These are phyloP conservation scores for Brassicogethes aeneus DNA, from an alignment of 2,888 invertebrate genomes.

Conservation along the genomic window DNA sequence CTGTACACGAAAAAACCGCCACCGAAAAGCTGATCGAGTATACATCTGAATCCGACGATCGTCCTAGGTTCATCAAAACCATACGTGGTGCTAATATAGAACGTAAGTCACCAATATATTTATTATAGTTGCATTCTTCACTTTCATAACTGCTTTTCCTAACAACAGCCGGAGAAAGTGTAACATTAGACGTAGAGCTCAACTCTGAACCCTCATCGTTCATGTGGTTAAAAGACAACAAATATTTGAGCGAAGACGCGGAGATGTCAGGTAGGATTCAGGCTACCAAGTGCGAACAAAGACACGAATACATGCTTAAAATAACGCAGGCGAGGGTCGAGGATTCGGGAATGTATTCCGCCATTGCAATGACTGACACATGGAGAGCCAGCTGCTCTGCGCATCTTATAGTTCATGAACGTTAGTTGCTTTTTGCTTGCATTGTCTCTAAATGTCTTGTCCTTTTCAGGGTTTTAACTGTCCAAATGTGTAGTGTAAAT, in stretches of 20 bases:
- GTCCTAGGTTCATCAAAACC: conserved; percentile 64
- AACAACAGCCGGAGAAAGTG: conserved; percentile 82
- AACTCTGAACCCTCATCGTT: conserved; percentile 56
- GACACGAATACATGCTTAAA: conserved; percentile 59
- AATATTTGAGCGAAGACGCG: conserved; percentile 62
- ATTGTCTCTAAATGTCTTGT: too few species aligned
- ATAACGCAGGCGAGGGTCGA: conserved; percentile 63
- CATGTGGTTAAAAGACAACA: conserved; percentile 84
- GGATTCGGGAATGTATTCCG: conserved; percentile 87
- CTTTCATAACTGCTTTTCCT: conserved; percentile 4
- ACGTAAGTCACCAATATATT: conserved; percentile 53
- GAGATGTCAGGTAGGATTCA: conserved; percentile 62
- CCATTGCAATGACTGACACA: conserved; percentile 71
- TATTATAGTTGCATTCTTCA: not conserved
- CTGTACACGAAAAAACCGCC: conserved; percentile 27
- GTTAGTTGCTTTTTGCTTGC: conserved; percentile 47
- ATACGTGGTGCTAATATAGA: conserved; percentile 69
- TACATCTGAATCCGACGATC: conserved; percentile 42
- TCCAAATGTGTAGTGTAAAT: too few species aligned
- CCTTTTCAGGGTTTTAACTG: too few species aligned
- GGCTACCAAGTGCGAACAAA: conserved; percentile 50
- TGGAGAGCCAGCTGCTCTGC: conserved; percentile 81
- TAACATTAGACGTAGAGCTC: conserved; percentile 70
- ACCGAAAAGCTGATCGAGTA: conserved; percentile 26
- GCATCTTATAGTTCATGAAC: conserved; percentile 75